Base-by-base conservation (phyloP, 2,113 vertebrate species). In the Blennius ocellaris region DNA sequence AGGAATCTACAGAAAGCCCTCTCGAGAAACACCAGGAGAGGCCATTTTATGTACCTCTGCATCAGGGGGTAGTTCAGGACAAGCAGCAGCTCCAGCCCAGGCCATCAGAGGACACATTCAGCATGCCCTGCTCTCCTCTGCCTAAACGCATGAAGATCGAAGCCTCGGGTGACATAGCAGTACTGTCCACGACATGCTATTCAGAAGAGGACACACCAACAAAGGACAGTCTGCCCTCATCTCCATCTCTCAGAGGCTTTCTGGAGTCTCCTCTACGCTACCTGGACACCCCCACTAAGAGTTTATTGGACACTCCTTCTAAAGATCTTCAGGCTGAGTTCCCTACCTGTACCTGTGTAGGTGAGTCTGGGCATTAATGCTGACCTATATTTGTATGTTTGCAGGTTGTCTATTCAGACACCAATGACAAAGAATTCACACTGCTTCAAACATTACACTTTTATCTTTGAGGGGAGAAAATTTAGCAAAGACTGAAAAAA, bases 101-200 rank as follows among this genome's bases (percentile, higher is more conserved):
- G 82, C 76, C 21, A 5, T 61, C 64, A 30, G 84, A 10, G 57
- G 86, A 93, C 80, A 90, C 2, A 16, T 95, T 94, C 47, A 89
- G 78, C 69, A 74, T 88, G 17, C 90, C 92, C 9, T 88, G 73
- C 68, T 93, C 93, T 40, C 91, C 93, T 0, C 78, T 92, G 52
- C 94, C 94, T 2, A 99, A 98, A 89, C 96, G 96, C 67, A 95
- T 99, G 90, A 99, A 99, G 93, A 94, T 99, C 0, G 97, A 99
- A 67, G 89, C 95, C 64, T 96, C 96, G 5, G 97, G 97, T 76
- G 95, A 95, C 54, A 90, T 99, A 78, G 95, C 97, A 1, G 96
- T 99, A 81, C 93, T 99, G n/a, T 99, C 97, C 1, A 99, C 98
- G 81, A 97, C 96, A 76, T 96, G 95, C 89, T 96, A 94, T 83